phyloP scores from a whole-genome alignment of 2,888 invertebrate genomes.

The Apomyelois bistriatella region DNA sequence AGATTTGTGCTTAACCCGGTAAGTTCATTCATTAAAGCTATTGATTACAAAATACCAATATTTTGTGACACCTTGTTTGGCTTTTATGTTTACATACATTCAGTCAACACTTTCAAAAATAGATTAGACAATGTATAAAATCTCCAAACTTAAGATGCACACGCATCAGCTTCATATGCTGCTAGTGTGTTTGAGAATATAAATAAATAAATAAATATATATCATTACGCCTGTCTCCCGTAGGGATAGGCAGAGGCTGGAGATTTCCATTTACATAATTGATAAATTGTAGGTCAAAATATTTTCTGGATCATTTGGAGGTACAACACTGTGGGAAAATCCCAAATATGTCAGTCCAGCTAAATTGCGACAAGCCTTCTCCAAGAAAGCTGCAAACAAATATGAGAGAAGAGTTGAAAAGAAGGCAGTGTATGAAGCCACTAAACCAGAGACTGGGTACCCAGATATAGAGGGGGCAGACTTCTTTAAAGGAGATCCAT shows the following conservation, averaged over 20 bases:
- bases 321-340: slow-evolving; percentile 96
- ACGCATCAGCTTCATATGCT: too few species aligned
- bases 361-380: slow-evolving; percentile 86
- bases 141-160: too few species aligned
- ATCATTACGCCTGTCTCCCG: too few species aligned
- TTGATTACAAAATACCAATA: too few species aligned
- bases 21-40: slow-evolving; percentile 34
- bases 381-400: slow-evolving; percentile 84
- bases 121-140: too few species aligned
- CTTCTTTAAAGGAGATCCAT: slow-evolving; percentile 84
- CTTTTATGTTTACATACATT: too few species aligned
- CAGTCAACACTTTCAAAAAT: too few species aligned
- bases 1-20: slow-evolving; percentile 91
- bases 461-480: slow-evolving; percentile 86
- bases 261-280: not conserved
- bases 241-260: too few species aligned
- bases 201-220: too few species aligned
- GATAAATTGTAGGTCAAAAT: slow-evolving; percentile 86
- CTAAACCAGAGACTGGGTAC: slow-evolving; percentile 86
- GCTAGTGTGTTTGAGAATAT: too few species aligned
- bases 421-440: slow-evolving; percentile 86
- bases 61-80: too few species aligned
- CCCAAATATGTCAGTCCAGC: slow-evolving; percentile 94
- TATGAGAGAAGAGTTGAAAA: slow-evolving; percentile 90
- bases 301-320: slow-evolving; percentile 97